Evolutionary conservation across 2,888 invertebrate genomes (phyloP).

Genomic region (Hemistola chrysoprasaria): DNA sequence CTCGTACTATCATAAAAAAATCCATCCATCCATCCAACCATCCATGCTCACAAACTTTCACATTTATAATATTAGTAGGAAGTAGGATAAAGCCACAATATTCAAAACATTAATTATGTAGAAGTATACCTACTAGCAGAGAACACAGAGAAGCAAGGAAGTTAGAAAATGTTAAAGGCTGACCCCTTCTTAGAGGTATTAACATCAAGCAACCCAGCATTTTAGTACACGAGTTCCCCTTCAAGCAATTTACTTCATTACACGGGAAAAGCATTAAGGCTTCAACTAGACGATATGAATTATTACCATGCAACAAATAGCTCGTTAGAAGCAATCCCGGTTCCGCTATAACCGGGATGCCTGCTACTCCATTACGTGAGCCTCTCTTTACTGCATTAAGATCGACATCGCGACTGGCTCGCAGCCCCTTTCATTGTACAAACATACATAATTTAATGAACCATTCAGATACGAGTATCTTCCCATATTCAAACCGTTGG

Average conservation of each 20-base stretch:
- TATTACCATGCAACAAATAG: conserved; percentile 30
- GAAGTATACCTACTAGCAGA: too few species aligned
- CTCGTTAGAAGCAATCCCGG: conserved; percentile 37
- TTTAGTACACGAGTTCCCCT: conserved; percentile 9
- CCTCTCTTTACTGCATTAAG: conserved; percentile 55
- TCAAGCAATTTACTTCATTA: conserved; percentile 18
- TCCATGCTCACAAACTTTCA: too few species aligned
- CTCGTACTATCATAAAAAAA: too few species aligned
- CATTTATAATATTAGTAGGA: too few species aligned
- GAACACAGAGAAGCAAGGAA: too few species aligned
- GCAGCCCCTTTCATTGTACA: conserved; percentile 42
- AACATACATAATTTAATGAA: conserved; percentile 51
- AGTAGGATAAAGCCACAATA: too few species aligned
- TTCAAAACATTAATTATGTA: too few species aligned
- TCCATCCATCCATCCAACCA: too few species aligned
- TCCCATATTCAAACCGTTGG: conserved; percentile 51
- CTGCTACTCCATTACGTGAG: conserved; percentile 62
- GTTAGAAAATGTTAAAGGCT: too few species aligned
- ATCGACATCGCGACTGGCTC: conserved; percentile 54
- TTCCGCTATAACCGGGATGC: conserved; percentile 45
- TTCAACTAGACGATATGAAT: conserved; percentile 15
- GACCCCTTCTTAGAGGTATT: neutral
- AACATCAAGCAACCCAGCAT: neutral
- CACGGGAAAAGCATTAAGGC: conserved; percentile 17
- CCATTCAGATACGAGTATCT: conserved; percentile 48